A percentile compares a stretch with the other conserved stretches of the same genome.
These are phyloP conservation scores for Megathymus violae DNA, from an alignment of 1,140 invertebrate species.

Conservation along the genomic window DNA sequence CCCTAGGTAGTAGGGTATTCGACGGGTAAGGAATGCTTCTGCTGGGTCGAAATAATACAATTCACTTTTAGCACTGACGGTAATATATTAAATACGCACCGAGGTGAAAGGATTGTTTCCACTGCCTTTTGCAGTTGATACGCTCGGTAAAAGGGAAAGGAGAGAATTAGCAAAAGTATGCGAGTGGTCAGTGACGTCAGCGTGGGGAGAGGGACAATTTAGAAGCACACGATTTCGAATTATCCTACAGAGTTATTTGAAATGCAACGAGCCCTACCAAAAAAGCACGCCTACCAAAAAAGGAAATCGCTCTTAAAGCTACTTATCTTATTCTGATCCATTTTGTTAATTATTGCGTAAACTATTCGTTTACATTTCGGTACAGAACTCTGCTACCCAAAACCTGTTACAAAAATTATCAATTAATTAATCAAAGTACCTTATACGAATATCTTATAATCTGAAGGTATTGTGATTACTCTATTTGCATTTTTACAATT, in stretches of 20 bases:
- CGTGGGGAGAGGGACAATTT: constrained; percentile 41
- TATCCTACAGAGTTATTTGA: constrained; percentile 2
- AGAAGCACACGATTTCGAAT: constrained; percentile 19
- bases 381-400: too few species aligned
- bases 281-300: constrained; percentile 21
- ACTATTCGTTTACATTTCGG: too few species aligned
- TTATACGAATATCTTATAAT: too few species aligned
- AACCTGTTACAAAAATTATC: too few species aligned
- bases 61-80: not conserved
- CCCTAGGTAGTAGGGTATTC: too few species aligned
- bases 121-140: constrained; percentile 40
- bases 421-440: too few species aligned
- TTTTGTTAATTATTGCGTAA: too few species aligned
- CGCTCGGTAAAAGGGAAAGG: constrained; percentile 48
- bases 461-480: too few species aligned
- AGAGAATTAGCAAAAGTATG: constrained; percentile 39
- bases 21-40: too few species aligned
- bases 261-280: constrained; percentile 23
- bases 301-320: not conserved
- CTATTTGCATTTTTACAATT: too few species aligned
- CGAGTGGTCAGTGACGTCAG: constrained; percentile 38
- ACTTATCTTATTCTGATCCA: constrained; percentile 7
- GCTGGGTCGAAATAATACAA: too few species aligned
- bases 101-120: constrained; percentile 45
- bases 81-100: constrained; percentile 5